phyloP scores from a whole-genome alignment of 2,888 invertebrate species.

The Drosophila koepferae region DNA sequence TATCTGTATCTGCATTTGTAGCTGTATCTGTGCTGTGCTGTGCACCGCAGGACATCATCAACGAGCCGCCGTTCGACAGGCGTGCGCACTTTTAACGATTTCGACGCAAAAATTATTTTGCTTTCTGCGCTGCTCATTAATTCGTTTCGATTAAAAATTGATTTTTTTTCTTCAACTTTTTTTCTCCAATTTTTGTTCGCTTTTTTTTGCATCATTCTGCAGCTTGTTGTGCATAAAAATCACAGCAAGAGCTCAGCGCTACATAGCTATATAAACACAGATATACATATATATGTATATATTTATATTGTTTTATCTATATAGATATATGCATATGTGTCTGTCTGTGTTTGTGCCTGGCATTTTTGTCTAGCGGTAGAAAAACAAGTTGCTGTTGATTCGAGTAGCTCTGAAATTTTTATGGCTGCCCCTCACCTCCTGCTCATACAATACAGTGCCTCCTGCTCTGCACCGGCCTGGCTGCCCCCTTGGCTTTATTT shows the following conservation, averaged over 20 bases:
- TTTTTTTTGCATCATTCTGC: conserved; percentile 64
- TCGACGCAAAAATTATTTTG: conserved; percentile 71
- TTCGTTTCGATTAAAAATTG: conserved; percentile 79
- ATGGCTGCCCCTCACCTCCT: conserved; percentile 40
- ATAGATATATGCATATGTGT: conserved; percentile 1
- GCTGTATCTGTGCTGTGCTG: conserved; percentile 6
- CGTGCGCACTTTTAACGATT: conserved; percentile 75
- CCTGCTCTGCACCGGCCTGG: background rate
- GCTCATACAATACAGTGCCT: background rate
- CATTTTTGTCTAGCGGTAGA: conserved; percentile 72
- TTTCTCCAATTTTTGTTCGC: conserved; percentile 32
- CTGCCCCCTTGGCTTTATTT: conserved; percentile 30
- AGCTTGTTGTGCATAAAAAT: conserved; percentile 79
- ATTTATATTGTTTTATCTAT: conserved; percentile 2
- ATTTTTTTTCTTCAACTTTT: conserved; percentile 38
- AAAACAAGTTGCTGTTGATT: conserved; percentile 74
- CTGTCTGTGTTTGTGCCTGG: conserved; percentile 28
- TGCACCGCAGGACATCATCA: conserved; percentile 79
- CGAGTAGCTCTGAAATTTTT: conserved; percentile 69
- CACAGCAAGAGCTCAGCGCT: conserved; percentile 73
- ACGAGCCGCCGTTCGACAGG: conserved; percentile 57
- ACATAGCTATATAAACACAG: conserved; percentile 5
- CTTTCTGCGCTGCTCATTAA: conserved; percentile 75
- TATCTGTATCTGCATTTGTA: conserved; percentile 23
- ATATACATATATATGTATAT: conserved; percentile 7